Evolutionary conservation across 2,113 vertebrate genomes (phyloP), one percentile per base, ranked within the genome.

Genomic region (Apodemus speciosus): DNA sequence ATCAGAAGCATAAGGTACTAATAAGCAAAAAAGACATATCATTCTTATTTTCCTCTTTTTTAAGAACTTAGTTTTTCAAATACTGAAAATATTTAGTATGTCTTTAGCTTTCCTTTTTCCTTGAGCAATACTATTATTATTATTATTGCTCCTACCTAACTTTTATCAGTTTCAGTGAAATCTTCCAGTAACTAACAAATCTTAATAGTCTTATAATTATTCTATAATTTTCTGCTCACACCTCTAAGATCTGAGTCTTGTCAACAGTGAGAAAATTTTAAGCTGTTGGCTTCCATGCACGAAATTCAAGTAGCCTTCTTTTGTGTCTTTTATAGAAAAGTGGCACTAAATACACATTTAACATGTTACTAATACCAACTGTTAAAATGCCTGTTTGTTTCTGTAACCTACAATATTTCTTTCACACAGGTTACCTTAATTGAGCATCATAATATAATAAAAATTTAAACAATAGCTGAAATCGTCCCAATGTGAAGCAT

Each of bases 191-290:
- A 53, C 53, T 88, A 32, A 81, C 49, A 84, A 18, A 60, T 21
- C 56, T 53, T 71, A 84, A 35, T 89, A 80, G 75, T 68, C 32
- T 21, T 35, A 64, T 14, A 76, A 87, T 80, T 93, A 79, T 58
- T 18, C 58, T 60, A 56, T 75, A 88, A 91, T 76, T 90, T 91
- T 88, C 25, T 72, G 51, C 13, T 92, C 38, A 64, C 0, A 84
- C 25, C 69, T 89, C 38, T 60, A 73, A 85, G 6, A 60, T 64
- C 53, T 40, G 58, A 94, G n/a, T 30, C 43, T 93, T 90, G 30
- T 32, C 93, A 88, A 20, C 11, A 51, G 30, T 85, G 66, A 93
- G 21, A 85, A 93, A 80, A 90, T 38, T 91, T 89, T 90, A 77
- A 94, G 92, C 13, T 71, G 10, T 89, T n/a, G 49, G 16, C 21